These are phyloP conservation scores for Euzophera pinguis DNA, from an alignment of 2,888 invertebrate genomes.

Conservation along the genomic window DNA sequence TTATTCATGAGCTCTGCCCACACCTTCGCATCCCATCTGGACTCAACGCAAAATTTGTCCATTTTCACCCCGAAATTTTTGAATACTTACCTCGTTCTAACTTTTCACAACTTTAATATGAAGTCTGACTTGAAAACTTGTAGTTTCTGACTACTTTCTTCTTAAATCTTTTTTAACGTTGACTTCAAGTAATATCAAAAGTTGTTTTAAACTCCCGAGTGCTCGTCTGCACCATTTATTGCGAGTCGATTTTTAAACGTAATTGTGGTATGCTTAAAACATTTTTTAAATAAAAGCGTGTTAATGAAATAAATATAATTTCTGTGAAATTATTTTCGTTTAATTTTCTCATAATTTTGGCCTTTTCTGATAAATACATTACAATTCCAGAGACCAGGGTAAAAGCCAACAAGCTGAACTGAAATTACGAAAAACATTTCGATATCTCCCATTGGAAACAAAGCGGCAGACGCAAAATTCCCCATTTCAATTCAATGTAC, in stretches of 20 bases:
- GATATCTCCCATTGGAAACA: conserved; percentile 12
- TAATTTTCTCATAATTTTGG: background rate
- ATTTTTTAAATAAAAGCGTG: background rate
- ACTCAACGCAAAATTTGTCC: conserved; percentile 54
- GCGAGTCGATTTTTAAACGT: background rate
- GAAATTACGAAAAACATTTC: conserved; percentile 10
- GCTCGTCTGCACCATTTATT: background rate
- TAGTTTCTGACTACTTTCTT: conserved; percentile 31
- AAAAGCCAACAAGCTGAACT: background rate
- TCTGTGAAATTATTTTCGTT: too few relatives aligned
- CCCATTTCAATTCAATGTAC: conserved; percentile 14
- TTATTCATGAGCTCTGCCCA: conserved; percentile 39
- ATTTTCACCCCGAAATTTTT: conserved; percentile 51
- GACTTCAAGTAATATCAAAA: conserved; percentile 2
- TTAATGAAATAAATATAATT: too few relatives aligned
- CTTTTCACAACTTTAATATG: conserved; percentile 20
- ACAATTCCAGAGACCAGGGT: background rate
- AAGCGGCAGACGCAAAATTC: conserved; percentile 12
- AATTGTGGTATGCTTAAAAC: background rate
- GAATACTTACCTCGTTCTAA: conserved; percentile 31
- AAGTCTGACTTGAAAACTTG: conserved; percentile 37
- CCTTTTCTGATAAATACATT: background rate
- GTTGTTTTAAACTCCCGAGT: conserved; percentile 8
- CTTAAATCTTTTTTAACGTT: conserved; percentile 19
- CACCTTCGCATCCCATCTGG: conserved; percentile 39